Base-by-base conservation (phyloP, 2,797 vertebrate species). In the Chanos chanos region DNA sequence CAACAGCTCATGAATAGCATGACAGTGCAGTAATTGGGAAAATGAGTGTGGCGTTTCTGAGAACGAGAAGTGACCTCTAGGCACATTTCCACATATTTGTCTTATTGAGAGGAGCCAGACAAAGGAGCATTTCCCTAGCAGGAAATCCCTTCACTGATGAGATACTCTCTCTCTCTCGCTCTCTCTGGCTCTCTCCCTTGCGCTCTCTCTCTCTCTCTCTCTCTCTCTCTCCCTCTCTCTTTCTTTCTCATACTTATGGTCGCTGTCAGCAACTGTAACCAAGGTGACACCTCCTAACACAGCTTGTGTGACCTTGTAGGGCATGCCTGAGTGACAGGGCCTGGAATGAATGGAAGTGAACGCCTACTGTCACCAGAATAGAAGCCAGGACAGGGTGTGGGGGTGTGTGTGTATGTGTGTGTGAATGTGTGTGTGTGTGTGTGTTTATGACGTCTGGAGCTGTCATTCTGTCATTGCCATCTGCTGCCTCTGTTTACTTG, bases 341-440 rank as follows among this genome's bases (percentile, higher is more conserved):
- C 13, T 7, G 8, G 25, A 16, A 22, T 16, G 49, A 36, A 50
- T 8, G 19, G 18, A n/a, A 22, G 9, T 13, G n/a, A 4, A 19
- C 16, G 9, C 34, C 5, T 25, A 33, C 39, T 52, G 2, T 1
- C 31, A 41, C 16, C 27, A 21, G 25, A 21, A 16, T 28, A 50
- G 16, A 36, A 31, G 12, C 16, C 13, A 19, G 33, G 4, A n/a
- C 9, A 18, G n/a, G 0, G 4, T 56, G 31, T 34, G 18, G 51
- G 28, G 51, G 28, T 51, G 28, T 5, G 28, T 13, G 30, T 36
- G 39, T 58, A 37, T 41, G 9, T 40, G n/a, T 56, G 37, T 44
- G 27, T 58, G 21, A 47, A 13, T 36, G 30, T 60, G 22, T 47
- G 55, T 36, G 27, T 57, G 27, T 19, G 13, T 49, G 33, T 22